phyloP scores from a whole-genome alignment of 1,140 invertebrate species.

The Scaptomyza hsui region DNA sequence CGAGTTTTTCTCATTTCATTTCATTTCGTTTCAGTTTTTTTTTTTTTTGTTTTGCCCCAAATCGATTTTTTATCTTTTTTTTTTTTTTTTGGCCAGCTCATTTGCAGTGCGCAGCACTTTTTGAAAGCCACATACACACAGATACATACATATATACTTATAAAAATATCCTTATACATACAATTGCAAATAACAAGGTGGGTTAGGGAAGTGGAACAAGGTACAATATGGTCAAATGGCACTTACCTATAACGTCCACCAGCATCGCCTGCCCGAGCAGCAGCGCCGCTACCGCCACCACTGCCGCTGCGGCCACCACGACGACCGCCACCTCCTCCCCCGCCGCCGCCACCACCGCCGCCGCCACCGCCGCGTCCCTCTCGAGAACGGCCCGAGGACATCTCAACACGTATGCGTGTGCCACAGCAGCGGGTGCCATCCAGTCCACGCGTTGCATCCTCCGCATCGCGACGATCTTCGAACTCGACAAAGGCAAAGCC shows the following conservation, averaged over 20 bases:
- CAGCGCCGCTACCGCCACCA: constrained; percentile 59
- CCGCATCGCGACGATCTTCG: constrained; percentile 98
- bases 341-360: constrained; percentile 81
- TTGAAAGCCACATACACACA: constrained; percentile 30
- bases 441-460: constrained; percentile 97
- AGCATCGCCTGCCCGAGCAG: constrained; percentile 65
- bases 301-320: constrained; percentile 46
- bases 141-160: constrained; percentile 7
- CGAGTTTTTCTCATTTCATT: constrained; percentile 22
- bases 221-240: not conserved
- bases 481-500: constrained; percentile 99
- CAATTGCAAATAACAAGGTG: not conserved
- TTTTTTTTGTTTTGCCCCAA: constrained; percentile 60
- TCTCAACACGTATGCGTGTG: constrained; percentile 92
- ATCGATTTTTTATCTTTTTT: constrained; percentile 71
- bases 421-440: constrained; percentile 97
- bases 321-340: constrained; percentile 56
- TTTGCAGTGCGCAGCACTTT: constrained; percentile 32
- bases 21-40: constrained; percentile 11
- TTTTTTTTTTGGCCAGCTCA: constrained; percentile 38
- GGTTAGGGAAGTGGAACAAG: not conserved
- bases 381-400: constrained; percentile 93
- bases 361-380: constrained; percentile 87
- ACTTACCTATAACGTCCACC: constrained; percentile 79
- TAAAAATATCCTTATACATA: constrained; percentile 4